A percentile compares a stretch with the other conserved stretches of the same genome.
Conservation (phyloP, 2,888 invertebrate species). For the Emmelina monodactyla region DNA sequence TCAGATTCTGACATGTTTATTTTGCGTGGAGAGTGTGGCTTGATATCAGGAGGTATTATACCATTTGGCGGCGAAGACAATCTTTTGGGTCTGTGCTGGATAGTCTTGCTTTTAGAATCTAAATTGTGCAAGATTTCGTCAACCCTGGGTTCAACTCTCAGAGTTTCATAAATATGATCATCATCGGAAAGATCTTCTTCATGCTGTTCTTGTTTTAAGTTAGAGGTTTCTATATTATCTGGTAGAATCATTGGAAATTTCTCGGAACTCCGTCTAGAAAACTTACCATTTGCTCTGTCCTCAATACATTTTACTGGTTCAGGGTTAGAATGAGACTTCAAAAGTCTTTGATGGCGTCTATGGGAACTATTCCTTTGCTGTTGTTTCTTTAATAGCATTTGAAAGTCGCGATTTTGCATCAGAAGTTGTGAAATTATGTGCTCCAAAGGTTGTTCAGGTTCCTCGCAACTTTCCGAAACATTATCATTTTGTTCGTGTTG, state of each 20-base stretch:
- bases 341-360: conserved; percentile 60
- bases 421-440: conserved; percentile 83
- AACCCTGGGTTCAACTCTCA: conserved; percentile 47
- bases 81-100: conserved; percentile 43
- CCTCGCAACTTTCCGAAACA: conserved; percentile 35
- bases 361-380: conserved; percentile 65
- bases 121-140: conserved; percentile 32
- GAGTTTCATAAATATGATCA: conserved; percentile 69
- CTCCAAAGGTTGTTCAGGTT: conserved; percentile 69
- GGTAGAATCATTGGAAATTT: no score
- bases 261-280: no score
- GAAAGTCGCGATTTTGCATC: conserved; percentile 84
- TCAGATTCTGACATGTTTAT: conserved; percentile 47
- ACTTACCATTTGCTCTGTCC: conserved; percentile 41
- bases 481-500: conserved; percentile 24
- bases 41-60: conserved; percentile 13
- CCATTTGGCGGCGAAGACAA: conserved; percentile 38
- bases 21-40: conserved; percentile 24
- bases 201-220: no score
- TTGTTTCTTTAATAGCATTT: conserved; percentile 78
- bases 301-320: conserved; percentile 45
- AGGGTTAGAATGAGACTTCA: conserved; percentile 60
- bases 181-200: conserved; percentile 40
- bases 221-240: conserved; percentile 20
- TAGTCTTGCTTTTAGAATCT: conserved; percentile 37